Base-by-base conservation (phyloP, 1,140 invertebrate genomes). In the Micrasema minimum region DNA sequence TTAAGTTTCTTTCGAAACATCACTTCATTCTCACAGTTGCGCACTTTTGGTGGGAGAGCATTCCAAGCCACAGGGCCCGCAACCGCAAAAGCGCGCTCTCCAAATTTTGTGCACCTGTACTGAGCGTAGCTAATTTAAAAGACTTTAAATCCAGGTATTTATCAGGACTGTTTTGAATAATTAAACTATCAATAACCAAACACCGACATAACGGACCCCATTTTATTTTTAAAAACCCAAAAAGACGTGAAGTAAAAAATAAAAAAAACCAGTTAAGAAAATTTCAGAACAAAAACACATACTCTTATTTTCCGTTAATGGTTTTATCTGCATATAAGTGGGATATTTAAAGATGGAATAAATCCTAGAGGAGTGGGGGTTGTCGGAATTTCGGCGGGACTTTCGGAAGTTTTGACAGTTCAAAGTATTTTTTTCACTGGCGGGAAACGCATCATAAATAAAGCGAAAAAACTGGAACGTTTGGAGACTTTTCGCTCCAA, bases 301-400 rank as follows among this genome's bases (percentile, higher is more conserved):
- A 0, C 50, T 22, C 6, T 14, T 23, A 23, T 51, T 26, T 22
- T 18, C 22, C 16, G 22, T 22, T 23, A 51, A 12, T 51, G n/a
- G 20, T 51, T 26, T 51, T 51, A 51, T 51, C 50, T 51, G 50
- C 50, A 51, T 51, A 51, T 51, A 51, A 23, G 50, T 51, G n/a
- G 22, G 50, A 51, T 22, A 23, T 51, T 22, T 51, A 10, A 23
- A 51, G 50, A 22, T 51, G 26, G 26, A 23, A 51, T 51, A 51
- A 51, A 51, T 51, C 50, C 22, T 51, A 12, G 18, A 12, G 18
- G 50, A 22, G 7, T 18, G 12, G 18, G 18, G 18, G 14, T 14
- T 23, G 48, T 51, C 20, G 10, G 50, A 51, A 51, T 51, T 51
- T 51, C 10, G 18, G 50, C 50, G 50, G 22, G 22, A 51, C 50